These are phyloP conservation scores for Cephus cinctus DNA, from an alignment of 1,140 invertebrate species.

Conservation along the genomic window DNA sequence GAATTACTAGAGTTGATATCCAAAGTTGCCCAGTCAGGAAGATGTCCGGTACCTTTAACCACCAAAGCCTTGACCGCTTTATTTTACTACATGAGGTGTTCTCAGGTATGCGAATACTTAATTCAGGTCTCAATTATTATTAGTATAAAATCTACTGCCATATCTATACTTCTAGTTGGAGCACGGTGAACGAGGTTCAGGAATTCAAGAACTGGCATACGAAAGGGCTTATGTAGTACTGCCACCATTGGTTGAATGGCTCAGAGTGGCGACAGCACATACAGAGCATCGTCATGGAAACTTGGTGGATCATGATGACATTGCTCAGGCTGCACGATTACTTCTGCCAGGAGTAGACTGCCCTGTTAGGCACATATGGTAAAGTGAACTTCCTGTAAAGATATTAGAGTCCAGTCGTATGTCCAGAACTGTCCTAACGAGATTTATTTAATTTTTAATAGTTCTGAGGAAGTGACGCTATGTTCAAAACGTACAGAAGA, in stretches of 20 bases:
- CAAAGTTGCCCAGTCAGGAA: conserved; percentile 46
- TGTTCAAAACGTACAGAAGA: conserved; percentile 57
- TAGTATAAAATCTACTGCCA: conserved; percentile 7
- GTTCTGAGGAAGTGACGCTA: conserved; percentile 55
- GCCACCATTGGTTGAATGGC: conserved; percentile 85
- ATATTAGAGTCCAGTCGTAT: not conserved
- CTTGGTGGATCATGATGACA: conserved; percentile 81
- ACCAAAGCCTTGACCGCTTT: conserved; percentile 72
- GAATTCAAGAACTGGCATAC: conserved; percentile 77
- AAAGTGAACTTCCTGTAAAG: conserved; percentile 8
- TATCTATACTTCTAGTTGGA: conserved; percentile 57
- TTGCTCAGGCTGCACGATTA: conserved; percentile 82
- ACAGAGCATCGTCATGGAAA: conserved; percentile 77
- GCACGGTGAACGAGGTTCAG: conserved; percentile 58
- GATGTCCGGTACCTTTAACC: conserved; percentile 58
- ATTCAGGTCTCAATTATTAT: conserved; percentile 4
- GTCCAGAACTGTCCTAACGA: not conserved
- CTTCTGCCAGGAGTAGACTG: conserved; percentile 86
- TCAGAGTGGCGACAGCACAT: conserved; percentile 78
- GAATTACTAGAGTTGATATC: conserved; percentile 76
- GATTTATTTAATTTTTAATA: conserved; percentile 21
- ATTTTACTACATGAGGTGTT: conserved; percentile 90
- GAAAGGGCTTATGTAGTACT: conserved; percentile 84
- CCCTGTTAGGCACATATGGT: conserved; percentile 70
- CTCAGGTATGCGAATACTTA: conserved; percentile 61